Evolutionary conservation across 2,797 vertebrate genomes (phyloP).

Genomic region (Fistularia tabacaria): DNA sequence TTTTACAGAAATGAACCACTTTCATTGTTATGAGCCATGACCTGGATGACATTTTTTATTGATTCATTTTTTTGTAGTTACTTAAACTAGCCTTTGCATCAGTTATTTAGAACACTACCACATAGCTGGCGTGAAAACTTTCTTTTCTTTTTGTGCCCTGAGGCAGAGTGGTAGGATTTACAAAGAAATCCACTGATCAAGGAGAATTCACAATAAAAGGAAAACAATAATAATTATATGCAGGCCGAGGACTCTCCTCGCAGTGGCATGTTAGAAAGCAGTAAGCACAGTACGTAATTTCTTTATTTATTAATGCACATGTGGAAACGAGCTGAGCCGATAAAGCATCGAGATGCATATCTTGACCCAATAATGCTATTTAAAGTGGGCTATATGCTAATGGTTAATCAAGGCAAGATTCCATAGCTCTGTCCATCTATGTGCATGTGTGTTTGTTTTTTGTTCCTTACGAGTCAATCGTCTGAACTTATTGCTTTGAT

Average conservation of each 20-base stretch:
- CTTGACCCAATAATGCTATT: no score
- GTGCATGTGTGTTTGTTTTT: no score
- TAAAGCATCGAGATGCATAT: no score
- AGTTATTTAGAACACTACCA: slow-evolving; percentile 42
- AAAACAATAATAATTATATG: slow-evolving; percentile 24
- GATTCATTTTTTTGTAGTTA: slow-evolving; percentile 17
- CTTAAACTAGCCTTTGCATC: slow-evolving; percentile 42
- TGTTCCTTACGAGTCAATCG: no score
- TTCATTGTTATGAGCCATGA: no score
- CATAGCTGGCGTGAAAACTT: slow-evolving; percentile 34
- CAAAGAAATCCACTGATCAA: slow-evolving; percentile 46
- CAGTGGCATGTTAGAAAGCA: slow-evolving; percentile 4
- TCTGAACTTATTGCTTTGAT: slow-evolving; percentile 16
- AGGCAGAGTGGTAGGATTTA: slow-evolving; percentile 44
- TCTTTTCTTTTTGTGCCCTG: slow-evolving; percentile 33
- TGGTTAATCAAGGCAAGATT: slow-evolving; percentile 11
- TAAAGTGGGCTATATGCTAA: not conserved
- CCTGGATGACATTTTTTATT: slow-evolving; percentile 9
- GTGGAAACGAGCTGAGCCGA: not conserved
- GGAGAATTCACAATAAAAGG: slow-evolving; percentile 24
- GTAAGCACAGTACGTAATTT: slow-evolving; percentile 12
- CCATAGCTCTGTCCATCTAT: slow-evolving; percentile 1
- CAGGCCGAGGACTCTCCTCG: slow-evolving; percentile 27
- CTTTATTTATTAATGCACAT: slow-evolving; percentile 38
- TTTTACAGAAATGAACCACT: no score